phyloP scores from a whole-genome alignment of 2,797 vertebrate genomes.

The Rhodeus uyekii region DNA sequence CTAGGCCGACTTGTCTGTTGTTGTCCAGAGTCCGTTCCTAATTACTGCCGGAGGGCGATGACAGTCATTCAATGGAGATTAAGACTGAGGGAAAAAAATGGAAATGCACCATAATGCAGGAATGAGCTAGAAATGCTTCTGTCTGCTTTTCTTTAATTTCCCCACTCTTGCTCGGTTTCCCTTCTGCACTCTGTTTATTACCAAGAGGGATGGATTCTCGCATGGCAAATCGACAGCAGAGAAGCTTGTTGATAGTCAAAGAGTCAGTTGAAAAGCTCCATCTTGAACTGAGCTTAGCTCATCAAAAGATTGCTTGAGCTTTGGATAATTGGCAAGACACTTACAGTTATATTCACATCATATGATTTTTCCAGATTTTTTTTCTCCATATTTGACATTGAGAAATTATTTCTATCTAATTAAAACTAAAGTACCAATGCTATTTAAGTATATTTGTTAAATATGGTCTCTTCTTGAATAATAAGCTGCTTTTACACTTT shows the following conservation, averaged over 20 bases:
- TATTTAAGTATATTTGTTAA: neutral
- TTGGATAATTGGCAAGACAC: constrained; percentile 32
- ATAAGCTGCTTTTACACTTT: neutral
- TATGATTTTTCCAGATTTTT: neutral
- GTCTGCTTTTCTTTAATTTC: constrained; percentile 75
- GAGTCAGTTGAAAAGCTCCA: constrained; percentile 51
- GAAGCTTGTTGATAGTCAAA: constrained; percentile 49
- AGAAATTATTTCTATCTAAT: neutral
- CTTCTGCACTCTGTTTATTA: constrained; percentile 64
- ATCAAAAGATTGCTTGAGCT: constrained; percentile 46
- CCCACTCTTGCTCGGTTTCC: constrained; percentile 51
- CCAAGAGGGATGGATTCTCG: constrained; percentile 62
- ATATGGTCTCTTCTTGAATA: neutral
- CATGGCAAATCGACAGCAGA: constrained; percentile 55
- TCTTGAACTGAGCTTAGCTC: constrained; percentile 52
- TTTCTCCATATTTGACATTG: neutral
- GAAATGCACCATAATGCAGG: constrained; percentile 77
- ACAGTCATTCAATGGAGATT: constrained; percentile 82
- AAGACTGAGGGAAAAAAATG: constrained; percentile 73
- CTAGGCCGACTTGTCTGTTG: constrained; percentile 75
- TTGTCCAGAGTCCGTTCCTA: constrained; percentile 80
- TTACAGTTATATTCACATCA: neutral
- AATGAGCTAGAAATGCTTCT: constrained; percentile 75
- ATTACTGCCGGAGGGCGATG: constrained; percentile 79
- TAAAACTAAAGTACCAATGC: neutral